A percentile compares a stretch with the other conserved stretches of the same genome.
These are phyloP conservation scores for Psilanteris sp. DNA, from an alignment of 1,140 invertebrate genomes.

Conservation along the genomic window DNA sequence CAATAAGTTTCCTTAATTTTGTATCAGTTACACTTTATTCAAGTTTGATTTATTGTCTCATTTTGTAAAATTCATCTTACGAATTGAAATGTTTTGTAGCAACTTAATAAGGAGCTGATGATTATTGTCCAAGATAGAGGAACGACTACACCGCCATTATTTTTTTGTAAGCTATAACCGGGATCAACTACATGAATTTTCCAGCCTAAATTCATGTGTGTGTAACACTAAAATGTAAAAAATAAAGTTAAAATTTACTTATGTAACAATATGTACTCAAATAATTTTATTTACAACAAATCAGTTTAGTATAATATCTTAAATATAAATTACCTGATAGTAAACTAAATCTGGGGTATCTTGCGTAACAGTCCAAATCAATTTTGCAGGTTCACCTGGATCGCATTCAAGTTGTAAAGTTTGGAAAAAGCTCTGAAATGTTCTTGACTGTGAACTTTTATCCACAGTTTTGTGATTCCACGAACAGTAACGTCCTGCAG, in stretches of 20 bases:
- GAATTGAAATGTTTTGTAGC: conserved; percentile 47
- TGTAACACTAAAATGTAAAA: conserved; percentile 87
- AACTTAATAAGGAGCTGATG: conserved; percentile 30
- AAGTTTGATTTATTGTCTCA: conserved; percentile 24
- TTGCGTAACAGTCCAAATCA: conserved; percentile 90
- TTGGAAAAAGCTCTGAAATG: conserved; percentile 87
- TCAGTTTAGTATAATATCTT: too few relatives aligned
- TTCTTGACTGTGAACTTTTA: conserved; percentile 82
- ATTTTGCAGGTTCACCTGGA: conserved; percentile 84
- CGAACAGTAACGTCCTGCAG: conserved; percentile 87
- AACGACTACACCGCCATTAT: conserved; percentile 21
- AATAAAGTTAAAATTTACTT: too few relatives aligned
- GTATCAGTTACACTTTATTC: conserved; percentile 1
- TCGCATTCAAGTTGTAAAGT: conserved; percentile 88
- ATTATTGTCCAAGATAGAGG: conserved; percentile 56
- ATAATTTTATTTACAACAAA: too few relatives aligned
- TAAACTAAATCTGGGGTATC: conserved; percentile 91
- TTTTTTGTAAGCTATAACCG: conserved; percentile 75
- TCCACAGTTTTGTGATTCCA: conserved; percentile 88
- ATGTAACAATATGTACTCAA: too few relatives aligned
- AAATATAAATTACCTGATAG: conserved; percentile 97
- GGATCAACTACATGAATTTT: conserved; percentile 93
- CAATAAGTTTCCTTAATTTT: conserved; percentile 13
- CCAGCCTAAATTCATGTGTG: conserved; percentile 94
- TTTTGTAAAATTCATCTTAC: conserved; percentile 68